Percentiles rank a stretch among this genome's conserved stretches.
Evolutionary conservation across 1,140 invertebrate species (phyloP).

Genomic region (Caenorhabditis elegans): WBcel235 BX284602.5:7392001-7392500

Average conservation of each 20-base stretch:
- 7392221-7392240: not conserved
- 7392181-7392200: constrained; percentile 16
- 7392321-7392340: constrained; percentile 17
- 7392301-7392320: constrained; percentile 6
- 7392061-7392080: not conserved
- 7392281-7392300: not conserved
- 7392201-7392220: not conserved
- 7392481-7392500: not conserved
- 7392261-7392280: constrained; percentile 27
- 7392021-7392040: no score
- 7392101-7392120: not conserved
- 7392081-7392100: constrained; percentile 23
- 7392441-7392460: not conserved
- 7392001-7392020: no score
- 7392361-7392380: constrained; percentile 16
- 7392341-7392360: not conserved
- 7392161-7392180: not conserved
- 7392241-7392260: not conserved
- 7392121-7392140: not conserved
- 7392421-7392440: not conserved
- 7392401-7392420: not conserved
- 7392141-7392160: not conserved
- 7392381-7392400: constrained; percentile 19
- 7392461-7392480: not conserved
- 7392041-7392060: not conserved